Percentiles rank a stretch among this genome's conserved stretches.
Conservation (phyloP, 2,888 invertebrate species). For the Embidobia sp. region DNA sequence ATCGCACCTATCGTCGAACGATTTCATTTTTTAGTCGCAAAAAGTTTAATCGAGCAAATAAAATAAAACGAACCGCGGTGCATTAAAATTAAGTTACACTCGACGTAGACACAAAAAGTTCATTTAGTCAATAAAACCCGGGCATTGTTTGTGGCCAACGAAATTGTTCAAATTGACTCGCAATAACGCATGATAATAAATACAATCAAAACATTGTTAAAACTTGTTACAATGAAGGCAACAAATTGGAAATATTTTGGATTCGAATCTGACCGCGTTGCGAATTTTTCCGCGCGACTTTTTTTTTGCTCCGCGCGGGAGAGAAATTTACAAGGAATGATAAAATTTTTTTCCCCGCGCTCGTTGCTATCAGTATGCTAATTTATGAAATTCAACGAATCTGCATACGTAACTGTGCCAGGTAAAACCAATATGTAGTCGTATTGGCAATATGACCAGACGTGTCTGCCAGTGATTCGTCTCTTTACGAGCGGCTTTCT, state of each 20-base stretch:
- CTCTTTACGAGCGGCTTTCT: conserved; percentile 54
- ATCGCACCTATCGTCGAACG: too few relatives aligned
- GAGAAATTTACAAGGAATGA: too few relatives aligned
- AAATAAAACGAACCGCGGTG: conserved; percentile 8
- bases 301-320: neutral
- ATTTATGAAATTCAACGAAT: conserved; percentile 63
- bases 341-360: too few relatives aligned
- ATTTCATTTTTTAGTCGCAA: conserved; percentile 6
- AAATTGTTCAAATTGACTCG: conserved; percentile 29
- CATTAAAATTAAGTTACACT: conserved; percentile 31
- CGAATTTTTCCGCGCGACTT: neutral
- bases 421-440: conserved; percentile 54
- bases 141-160: conserved; percentile 13
- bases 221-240: conserved; percentile 18
- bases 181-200: conserved; percentile 30
- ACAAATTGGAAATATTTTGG: conserved; percentile 31
- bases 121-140: conserved; percentile 6
- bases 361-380: conserved; percentile 40
- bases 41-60: conserved; percentile 16
- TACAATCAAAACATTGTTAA: conserved; percentile 40
- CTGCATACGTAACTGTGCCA: conserved; percentile 44
- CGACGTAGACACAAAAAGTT: conserved; percentile 18
- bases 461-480: conserved; percentile 49
- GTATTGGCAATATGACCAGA: conserved; percentile 52
- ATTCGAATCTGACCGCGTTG: conserved; percentile 10